These are phyloP conservation scores for Tangachromis dhanisi DNA, from an alignment of 2,113 vertebrate genomes.

Conservation along the genomic window DNA sequence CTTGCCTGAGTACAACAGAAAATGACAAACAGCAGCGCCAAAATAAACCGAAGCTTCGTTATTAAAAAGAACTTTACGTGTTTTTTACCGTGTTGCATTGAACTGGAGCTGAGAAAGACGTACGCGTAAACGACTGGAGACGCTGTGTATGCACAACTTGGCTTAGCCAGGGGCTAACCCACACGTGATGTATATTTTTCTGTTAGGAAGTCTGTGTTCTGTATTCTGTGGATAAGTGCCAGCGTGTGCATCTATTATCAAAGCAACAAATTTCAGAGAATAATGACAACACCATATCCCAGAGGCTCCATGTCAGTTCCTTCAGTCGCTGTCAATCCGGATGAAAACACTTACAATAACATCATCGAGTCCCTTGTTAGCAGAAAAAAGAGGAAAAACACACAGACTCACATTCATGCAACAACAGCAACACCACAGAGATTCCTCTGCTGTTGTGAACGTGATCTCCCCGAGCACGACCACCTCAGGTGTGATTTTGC, in stretches of 20 bases:
- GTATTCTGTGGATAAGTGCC: background rate
- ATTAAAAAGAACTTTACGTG: background rate
- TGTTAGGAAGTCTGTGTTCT: background rate
- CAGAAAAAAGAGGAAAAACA: background rate
- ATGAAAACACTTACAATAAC: background rate
- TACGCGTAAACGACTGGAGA: background rate
- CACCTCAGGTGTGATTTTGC: background rate
- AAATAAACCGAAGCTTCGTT: background rate
- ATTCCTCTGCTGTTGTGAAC: background rate
- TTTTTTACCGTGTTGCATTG: background rate
- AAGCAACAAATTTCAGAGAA: conserved; percentile 33
- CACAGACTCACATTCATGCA: background rate
- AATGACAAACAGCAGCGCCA: background rate
- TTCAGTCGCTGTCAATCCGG: background rate
- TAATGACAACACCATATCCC: conserved; percentile 6
- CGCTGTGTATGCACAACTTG: background rate
- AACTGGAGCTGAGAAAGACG: background rate
- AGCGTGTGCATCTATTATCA: background rate
- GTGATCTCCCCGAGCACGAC: background rate
- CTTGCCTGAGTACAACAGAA: background rate
- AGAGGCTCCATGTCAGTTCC: conserved; percentile 19
- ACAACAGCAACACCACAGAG: background rate
- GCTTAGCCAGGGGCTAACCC: background rate
- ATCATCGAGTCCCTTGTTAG: background rate
- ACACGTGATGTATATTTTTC: background rate